Conservation (phyloP, 2,888 invertebrate genomes). For the Lithophane semibrunnea region DNA sequence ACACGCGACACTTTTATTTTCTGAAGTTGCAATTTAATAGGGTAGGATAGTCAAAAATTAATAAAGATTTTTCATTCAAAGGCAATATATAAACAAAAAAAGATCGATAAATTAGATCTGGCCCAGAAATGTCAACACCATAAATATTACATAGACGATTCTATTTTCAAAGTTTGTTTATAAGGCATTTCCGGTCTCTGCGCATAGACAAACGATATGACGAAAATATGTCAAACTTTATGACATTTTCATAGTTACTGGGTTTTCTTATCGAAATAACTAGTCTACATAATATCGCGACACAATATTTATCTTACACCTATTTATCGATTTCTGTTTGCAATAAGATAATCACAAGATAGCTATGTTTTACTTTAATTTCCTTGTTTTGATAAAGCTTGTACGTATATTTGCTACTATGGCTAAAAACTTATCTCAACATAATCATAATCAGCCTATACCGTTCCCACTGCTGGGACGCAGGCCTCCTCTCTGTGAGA, state of each 20-base stretch:
- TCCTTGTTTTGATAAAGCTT: conserved; percentile 37
- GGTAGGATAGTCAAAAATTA: not conserved
- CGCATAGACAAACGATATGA: conserved; percentile 11
- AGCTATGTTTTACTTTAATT: conserved; percentile 32
- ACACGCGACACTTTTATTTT: not conserved
- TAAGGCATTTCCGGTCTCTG: conserved; percentile 30
- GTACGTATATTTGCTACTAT: not conserved
- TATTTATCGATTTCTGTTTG: conserved; percentile 33
- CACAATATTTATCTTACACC: not conserved
- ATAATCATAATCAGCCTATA: too few species aligned
- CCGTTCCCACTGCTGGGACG: too few species aligned
- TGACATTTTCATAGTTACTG: conserved; percentile 8
- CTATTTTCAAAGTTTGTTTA: conserved; percentile 47
- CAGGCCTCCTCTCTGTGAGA: too few species aligned
- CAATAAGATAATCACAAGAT: conserved; percentile 29
- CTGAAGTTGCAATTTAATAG: not conserved
- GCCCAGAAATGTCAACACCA: conserved; percentile 5
- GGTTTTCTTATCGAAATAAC: not conserved
- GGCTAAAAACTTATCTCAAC: too few species aligned
- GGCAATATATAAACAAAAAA: not conserved
- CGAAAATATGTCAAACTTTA: conserved; percentile 41
- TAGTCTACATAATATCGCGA: too few species aligned
- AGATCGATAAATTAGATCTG: conserved; percentile 14
- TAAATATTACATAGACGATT: conserved; percentile 31
- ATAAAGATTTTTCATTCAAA: not conserved